Conservation (phyloP, 2,888 invertebrate species). For the Luperina testacea region DNA sequence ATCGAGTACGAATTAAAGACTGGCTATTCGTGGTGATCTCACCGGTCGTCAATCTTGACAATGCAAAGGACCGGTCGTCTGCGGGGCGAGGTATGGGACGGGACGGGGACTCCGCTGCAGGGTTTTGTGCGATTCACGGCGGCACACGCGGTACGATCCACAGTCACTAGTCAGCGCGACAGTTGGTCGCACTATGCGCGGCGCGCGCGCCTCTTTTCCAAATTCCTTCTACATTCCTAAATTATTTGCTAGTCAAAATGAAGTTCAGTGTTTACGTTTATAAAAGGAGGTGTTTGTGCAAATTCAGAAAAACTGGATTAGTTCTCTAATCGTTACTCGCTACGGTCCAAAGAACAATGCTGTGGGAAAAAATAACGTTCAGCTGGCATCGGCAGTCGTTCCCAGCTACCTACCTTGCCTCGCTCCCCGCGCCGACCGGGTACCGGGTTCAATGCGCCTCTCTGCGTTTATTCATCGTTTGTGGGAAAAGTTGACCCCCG, state of each 20-base stretch:
- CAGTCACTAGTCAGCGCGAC: slow-evolving; percentile 82
- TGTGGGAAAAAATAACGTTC: slow-evolving; percentile 91
- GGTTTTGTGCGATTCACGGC: slow-evolving; percentile 86
- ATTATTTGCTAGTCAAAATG: slow-evolving; percentile 82
- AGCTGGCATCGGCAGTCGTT: slow-evolving; percentile 90
- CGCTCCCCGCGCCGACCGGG: slow-evolving; percentile 87
- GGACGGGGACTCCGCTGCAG: slow-evolving; percentile 82
- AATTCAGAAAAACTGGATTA: slow-evolving; percentile 77
- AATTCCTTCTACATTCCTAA: slow-evolving; percentile 79
- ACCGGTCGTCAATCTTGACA: slow-evolving; percentile 89
- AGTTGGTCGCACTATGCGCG: slow-evolving; percentile 85
- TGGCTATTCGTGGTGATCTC: slow-evolving; percentile 86
- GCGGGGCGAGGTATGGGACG: slow-evolving; percentile 78
- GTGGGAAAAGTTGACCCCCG: slow-evolving; percentile 90
- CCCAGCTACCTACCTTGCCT: slow-evolving; percentile 88
- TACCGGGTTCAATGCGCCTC: slow-evolving; percentile 90
- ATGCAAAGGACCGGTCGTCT: slow-evolving; percentile 88
- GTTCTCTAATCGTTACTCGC: slow-evolving; percentile 79
- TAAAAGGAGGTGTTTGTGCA: slow-evolving; percentile 73
- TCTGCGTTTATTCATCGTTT: slow-evolving; percentile 90
- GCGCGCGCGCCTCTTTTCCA: slow-evolving; percentile 85
- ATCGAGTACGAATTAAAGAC: slow-evolving; percentile 80
- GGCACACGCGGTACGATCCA: slow-evolving; percentile 76
- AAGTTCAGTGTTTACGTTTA: slow-evolving; percentile 73
- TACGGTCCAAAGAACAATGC: slow-evolving; percentile 90